These are phyloP conservation scores for Caretta caretta DNA, from an alignment of 2,113 vertebrate genomes.

Conservation along the genomic window DNA sequence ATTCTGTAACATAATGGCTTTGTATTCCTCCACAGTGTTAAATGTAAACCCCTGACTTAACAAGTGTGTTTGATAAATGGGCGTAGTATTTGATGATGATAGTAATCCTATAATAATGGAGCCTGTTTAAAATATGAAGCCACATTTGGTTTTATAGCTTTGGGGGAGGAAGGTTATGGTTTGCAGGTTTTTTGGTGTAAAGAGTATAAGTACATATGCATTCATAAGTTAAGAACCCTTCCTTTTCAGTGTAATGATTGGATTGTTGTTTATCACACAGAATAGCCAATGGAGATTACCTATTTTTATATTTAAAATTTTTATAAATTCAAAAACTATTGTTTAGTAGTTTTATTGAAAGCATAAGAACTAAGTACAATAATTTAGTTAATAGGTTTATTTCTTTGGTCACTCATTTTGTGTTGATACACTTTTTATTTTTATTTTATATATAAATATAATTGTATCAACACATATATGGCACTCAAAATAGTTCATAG, in stretches of 20 bases:
- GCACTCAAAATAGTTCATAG: neutral
- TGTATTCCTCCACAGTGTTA: neutral
- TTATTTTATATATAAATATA: neutral
- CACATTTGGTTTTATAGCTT: neutral
- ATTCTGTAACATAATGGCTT: neutral
- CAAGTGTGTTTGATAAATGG: conserved; percentile 13
- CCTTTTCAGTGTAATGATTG: neutral
- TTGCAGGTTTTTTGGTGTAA: accelerated
- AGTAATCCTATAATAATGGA: neutral
- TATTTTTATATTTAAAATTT: neutral
- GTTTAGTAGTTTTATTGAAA: neutral
- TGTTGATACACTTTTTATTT: neutral
- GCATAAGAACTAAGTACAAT: neutral
- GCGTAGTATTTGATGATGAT: neutral
- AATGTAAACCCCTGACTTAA: neutral
- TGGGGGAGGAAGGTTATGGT: neutral
- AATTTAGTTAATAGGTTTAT: neutral
- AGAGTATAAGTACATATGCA: neutral
- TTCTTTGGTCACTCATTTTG: neutral
- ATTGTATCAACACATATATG: neutral
- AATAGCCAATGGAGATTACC: neutral
- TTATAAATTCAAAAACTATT: neutral
- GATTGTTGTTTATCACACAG: neutral
- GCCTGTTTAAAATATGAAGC: neutral
- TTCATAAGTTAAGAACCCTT: neutral